Conservation (phyloP, 2,888 invertebrate genomes). For the Tupiocoris notatus region DNA sequence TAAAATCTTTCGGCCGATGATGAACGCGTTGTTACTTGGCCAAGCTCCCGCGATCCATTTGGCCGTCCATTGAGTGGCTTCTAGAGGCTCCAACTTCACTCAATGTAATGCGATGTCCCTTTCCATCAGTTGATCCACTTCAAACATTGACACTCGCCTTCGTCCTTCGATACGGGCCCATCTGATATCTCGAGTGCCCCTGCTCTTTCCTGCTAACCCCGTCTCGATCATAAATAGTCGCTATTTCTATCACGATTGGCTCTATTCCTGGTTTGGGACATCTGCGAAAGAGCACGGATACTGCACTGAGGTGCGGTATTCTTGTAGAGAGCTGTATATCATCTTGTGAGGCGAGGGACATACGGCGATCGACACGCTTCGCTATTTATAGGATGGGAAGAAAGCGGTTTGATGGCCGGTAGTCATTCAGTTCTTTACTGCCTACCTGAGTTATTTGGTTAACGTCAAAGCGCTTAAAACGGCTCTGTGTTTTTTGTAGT, state of each 20-base stretch:
- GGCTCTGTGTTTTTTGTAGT: not conserved
- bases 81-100: not conserved
- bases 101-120: not conserved
- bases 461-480: conserved; percentile 25
- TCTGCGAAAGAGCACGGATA: not conserved
- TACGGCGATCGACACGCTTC: not conserved
- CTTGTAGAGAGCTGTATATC: not conserved
- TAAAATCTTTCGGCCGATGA: not conserved
- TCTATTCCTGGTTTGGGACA: not conserved
- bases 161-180: not conserved
- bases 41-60: conserved; percentile 31
- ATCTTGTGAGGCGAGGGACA: not conserved
- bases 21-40: conserved; percentile 22
- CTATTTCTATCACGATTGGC: not conserved
- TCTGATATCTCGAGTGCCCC: not conserved
- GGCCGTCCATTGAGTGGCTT: not conserved
- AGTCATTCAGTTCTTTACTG: conserved; percentile 34
- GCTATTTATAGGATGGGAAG: not conserved
- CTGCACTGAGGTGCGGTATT: too few species aligned
- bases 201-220: not conserved
- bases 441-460: conserved; percentile 34
- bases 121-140: not conserved
- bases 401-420: not conserved
- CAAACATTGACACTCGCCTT: not conserved
- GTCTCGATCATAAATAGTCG: not conserved